Conservation (phyloP, 1,140 invertebrate genomes). For the Sycophila sp. region DNA sequence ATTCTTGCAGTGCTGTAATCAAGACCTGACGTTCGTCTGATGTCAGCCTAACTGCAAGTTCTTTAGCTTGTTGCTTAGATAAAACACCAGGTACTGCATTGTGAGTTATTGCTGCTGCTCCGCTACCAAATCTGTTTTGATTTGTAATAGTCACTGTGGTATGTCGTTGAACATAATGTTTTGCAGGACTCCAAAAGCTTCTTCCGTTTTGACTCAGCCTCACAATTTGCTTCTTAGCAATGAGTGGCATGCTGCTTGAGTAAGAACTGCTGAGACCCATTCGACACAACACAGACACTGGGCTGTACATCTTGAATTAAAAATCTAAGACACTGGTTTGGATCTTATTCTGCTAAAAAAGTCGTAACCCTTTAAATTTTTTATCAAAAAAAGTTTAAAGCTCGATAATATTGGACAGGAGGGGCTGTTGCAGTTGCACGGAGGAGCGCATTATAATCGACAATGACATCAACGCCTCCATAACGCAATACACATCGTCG, state of each 20-base stretch:
- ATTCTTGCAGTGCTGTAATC: conserved; percentile 74
- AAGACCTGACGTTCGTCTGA: conserved; percentile 75
- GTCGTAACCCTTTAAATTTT: not conserved
- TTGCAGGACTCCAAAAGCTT: not conserved
- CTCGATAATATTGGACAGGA: not conserved
- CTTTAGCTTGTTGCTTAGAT: conserved; percentile 75
- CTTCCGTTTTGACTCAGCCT: conserved; percentile 20
- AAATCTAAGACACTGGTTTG: not conserved
- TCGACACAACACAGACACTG: conserved; percentile 23
- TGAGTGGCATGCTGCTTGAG: not conserved
- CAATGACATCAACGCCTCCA: not conserved
- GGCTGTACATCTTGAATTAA: conserved; percentile 9
- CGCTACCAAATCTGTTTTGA: conserved; percentile 33
- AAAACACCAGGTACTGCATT: conserved; percentile 58
- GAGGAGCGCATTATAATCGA: not conserved
- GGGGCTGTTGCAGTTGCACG: not conserved
- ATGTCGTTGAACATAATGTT: not conserved
- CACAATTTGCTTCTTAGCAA: conserved; percentile 17
- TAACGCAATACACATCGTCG: not conserved
- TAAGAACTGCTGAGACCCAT: not conserved
- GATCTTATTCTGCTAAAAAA: not conserved
- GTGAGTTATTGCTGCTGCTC: conserved; percentile 32
- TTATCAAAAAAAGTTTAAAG: not conserved
- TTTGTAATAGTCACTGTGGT: not conserved
- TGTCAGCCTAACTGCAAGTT: conserved; percentile 74